Base-by-base conservation (phyloP, 2,113 vertebrate genomes). In the Pseudonaja textilis region DNA sequence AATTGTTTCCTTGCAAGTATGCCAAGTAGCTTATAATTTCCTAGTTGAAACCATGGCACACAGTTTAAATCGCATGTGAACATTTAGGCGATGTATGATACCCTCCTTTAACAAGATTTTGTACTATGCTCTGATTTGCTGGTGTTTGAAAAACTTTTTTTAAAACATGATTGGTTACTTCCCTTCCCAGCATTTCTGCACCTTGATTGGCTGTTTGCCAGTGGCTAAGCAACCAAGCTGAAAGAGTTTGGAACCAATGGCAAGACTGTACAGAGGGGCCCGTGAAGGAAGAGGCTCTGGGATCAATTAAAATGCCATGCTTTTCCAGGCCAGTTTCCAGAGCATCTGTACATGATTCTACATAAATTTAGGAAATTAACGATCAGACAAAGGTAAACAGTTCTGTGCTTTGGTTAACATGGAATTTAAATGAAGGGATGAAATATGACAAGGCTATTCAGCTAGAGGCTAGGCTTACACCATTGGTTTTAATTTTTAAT, bases 291-390 rank as follows among this genome's bases (percentile, higher is more conserved):
- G 97, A 97, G 95, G 96, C 96, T 97, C 97, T 97, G 97, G 97
- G 97, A 97, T 98, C 98, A 98, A 98, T 98, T 98, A 98, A 98
- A 98, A 98, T 98, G 98, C 98, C 97, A 96, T 96, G 96, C 97
- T 98, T 98, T 97, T 98, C 97, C 96, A 95, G 95, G 97, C 97
- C 94, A 93, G 88, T 97, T 97, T 98, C 98, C 97, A 97, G 96
- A 92, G 96, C 97, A 98, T 97, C 97, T 97, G 96, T 95, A 96
- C 97, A 95, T 97, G 97, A 97, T 97, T 97, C 96, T 96, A 96
- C 97, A 97, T 97, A 97, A 97, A 98, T 98, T 97, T 94, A 97
- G 96, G 95, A 97, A 98, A 98, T 98, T 98, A 98, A 97, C 93
- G 93, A 96, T 97, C 96, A 96, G 93, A 96, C 91, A 93, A 96